Evolutionary conservation across 1,140 invertebrate genomes (phyloP).

Genomic region (Batillaria attramentaria): DNA sequence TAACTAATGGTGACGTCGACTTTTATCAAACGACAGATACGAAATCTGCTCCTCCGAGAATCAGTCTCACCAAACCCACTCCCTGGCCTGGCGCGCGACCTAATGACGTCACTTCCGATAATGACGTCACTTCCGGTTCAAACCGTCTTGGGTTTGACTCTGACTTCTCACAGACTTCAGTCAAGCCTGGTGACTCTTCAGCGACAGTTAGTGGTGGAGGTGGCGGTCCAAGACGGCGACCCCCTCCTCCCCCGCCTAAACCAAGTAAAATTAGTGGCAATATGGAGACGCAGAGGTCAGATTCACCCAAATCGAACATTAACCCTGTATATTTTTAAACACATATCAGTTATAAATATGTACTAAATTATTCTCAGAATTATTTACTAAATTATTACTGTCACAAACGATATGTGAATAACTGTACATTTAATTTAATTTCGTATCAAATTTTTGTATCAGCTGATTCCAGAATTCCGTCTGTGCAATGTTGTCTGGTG

Average conservation of each 20-base stretch:
- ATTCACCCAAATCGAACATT: background rate
- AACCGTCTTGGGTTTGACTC: background rate
- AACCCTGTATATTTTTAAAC: constrained; percentile 19
- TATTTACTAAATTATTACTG: no score
- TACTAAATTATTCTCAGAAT: no score
- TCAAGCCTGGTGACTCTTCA: background rate
- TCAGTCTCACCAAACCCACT: background rate
- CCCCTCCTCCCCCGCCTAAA: background rate
- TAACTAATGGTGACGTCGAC: background rate
- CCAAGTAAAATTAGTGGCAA: no score
- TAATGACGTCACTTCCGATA: no score
- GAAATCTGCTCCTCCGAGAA: background rate
- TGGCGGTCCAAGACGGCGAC: background rate
- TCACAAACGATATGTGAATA: no score
- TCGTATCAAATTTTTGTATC: no score
- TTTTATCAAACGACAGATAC: background rate
- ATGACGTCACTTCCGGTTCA: background rate
- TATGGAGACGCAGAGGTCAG: background rate
- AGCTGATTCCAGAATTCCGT: no score
- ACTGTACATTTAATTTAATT: no score
- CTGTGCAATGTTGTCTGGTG: no score
- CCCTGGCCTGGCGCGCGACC: constrained; percentile 4
- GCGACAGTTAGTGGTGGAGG: background rate
- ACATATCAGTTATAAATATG: no score
- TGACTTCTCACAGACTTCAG: background rate